phyloP scores from a whole-genome alignment of 1,140 invertebrate species.

The Oreohelix idahoensis region DNA sequence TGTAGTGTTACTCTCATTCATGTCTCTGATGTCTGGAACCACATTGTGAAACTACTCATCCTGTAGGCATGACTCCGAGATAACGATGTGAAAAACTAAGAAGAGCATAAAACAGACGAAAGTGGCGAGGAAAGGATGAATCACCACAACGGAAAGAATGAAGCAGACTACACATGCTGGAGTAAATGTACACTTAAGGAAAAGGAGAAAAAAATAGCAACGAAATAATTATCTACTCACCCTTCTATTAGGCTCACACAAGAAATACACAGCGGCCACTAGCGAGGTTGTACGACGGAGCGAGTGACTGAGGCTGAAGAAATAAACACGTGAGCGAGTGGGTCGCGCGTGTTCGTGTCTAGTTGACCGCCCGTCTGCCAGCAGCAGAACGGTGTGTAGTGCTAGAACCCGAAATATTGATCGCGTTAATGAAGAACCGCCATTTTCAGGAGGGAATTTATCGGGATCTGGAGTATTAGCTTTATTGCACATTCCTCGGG shows the following conservation, averaged over 20 bases:
- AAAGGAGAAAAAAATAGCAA: no score
- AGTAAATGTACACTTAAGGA: no score
- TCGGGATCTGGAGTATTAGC: not conserved
- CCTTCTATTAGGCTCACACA: not conserved
- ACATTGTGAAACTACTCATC: no score
- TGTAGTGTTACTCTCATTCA: no score
- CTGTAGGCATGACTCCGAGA: no score
- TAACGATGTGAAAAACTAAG: no score
- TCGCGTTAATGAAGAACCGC: not conserved
- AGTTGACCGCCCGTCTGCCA: not conserved
- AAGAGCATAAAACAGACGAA: no score
- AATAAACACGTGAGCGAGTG: conserved; percentile 2
- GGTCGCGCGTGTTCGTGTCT: not conserved
- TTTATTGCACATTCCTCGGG: not conserved
- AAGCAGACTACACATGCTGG: no score
- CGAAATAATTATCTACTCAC: not conserved
- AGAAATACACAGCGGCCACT: not conserved
- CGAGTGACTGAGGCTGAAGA: not conserved
- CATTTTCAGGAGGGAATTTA: not conserved
- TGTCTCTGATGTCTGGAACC: no score
- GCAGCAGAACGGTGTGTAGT: not conserved
- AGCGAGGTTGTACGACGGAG: not conserved
- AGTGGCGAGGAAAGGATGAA: no score
- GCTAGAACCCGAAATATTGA: not conserved
- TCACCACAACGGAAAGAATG: no score